Base-by-base conservation (phyloP, 2,888 invertebrate genomes). In the Nomada lathburiana region DNA sequence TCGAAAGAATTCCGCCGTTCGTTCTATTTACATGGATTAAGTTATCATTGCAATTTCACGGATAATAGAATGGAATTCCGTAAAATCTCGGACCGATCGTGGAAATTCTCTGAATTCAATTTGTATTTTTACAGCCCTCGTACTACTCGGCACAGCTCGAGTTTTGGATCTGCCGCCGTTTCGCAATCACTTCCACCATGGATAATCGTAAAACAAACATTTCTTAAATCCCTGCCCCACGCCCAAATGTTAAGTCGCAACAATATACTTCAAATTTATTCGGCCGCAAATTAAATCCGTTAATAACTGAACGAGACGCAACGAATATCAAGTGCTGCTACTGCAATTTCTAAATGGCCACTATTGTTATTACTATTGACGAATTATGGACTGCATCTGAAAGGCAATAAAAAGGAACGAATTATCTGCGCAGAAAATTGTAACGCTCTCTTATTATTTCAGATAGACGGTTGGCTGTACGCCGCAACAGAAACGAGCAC, bases 91-190 rank as follows among this genome's bases (percentile, higher is more conserved):
- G 16, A 16, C 16, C 10, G 1, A 13, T 47, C 16, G 16, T 47
- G 47, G 16, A 16, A 13, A 16, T 47, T 47, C 47, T 47, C 16
- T 47, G 36, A 47, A 16, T 47, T 13, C 13, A 47, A 47, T 16
- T 47, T 16, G 16, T 47, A 47, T 47, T 3, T 47, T 47, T 95
- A 59, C 94, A 96, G 96, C 94, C 64, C 94, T 95, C 88, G 93
- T 95, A 44, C 92, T 94, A 11, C 92, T 96, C 57, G 96, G 96
- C 20, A 92, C 95, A 26, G 95, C 96, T 2, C 95, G 96, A 81
- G 94, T 96, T 26, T 94, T 96, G 77, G 94, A 96, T 86, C 82
- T 93, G 16, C 93, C 94, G 36, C 94, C 93, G 59, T 93, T 93
- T 82, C 90, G 90, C 71, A 84, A 92, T 70, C 86, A 87, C 78